Percentiles rank a stretch among this genome's conserved stretches.
Evolutionary conservation across 2,113 vertebrate species (phyloP).

Genomic region (Strigops habroptila): DNA sequence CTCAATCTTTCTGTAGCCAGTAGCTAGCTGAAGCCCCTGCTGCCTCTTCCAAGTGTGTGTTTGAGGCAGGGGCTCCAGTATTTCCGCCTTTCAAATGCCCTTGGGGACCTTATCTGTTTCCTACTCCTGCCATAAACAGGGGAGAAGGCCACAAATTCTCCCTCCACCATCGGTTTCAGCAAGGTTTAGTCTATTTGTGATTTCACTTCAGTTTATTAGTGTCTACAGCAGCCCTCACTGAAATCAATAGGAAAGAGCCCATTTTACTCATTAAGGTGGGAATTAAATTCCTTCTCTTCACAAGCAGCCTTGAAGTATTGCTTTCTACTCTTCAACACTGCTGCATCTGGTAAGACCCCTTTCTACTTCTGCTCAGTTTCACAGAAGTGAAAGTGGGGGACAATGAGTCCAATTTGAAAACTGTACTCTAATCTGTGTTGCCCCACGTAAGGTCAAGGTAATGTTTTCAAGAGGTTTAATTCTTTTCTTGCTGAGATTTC

Average conservation of each 20-base stretch:
- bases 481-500: background rate
- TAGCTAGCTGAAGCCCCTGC: background rate
- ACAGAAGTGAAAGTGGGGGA: background rate
- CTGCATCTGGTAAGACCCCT: background rate
- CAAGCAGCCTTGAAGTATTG: background rate
- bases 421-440: background rate
- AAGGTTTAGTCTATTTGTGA: background rate
- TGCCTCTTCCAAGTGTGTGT: rapidly evolving
- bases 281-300: background rate
- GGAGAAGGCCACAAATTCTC: background rate
- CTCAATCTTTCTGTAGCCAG: background rate
- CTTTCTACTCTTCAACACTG: background rate
- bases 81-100: background rate
- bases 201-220: background rate
- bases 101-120: background rate
- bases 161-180: background rate
- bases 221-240: background rate
- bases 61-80: background rate
- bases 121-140: background rate
- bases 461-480: background rate
- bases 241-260: background rate
- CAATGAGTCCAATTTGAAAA: background rate
- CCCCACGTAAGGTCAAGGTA: background rate
- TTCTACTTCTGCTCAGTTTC: background rate
- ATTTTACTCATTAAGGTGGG: background rate